These are phyloP conservation scores for Heliconius hewitsoni DNA, from an alignment of 1,140 invertebrate species.

Conservation along the genomic window DNA sequence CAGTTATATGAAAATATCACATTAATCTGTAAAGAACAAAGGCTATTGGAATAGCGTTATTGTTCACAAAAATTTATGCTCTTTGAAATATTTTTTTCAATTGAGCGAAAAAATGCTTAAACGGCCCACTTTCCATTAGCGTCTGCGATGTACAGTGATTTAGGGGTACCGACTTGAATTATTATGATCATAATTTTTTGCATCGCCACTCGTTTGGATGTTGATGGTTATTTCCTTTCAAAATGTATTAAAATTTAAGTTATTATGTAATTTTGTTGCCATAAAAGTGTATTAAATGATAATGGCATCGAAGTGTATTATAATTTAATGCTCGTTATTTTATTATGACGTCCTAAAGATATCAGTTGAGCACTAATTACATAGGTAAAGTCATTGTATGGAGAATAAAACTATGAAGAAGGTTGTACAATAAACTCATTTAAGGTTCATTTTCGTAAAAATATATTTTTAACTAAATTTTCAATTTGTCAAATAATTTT, in stretches of 20 bases:
- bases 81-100: slow-evolving; percentile 56
- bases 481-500: too few species aligned
- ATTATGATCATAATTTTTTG: slow-evolving; percentile 51
- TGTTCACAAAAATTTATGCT: slow-evolving; percentile 50
- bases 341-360: neutral
- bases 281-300: neutral
- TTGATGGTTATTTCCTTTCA: slow-evolving; percentile 45
- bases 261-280: neutral
- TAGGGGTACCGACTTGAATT: slow-evolving; percentile 47
- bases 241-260: slow-evolving; percentile 13
- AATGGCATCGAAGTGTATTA: neutral
- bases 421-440: too few species aligned
- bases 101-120: slow-evolving; percentile 57
- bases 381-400: too few species aligned
- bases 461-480: too few species aligned
- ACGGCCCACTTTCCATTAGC: slow-evolving; percentile 52
- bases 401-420: too few species aligned
- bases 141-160: slow-evolving; percentile 55
- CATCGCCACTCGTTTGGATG: slow-evolving; percentile 36
- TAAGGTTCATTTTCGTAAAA: too few species aligned
- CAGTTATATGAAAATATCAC: slow-evolving; percentile 41
- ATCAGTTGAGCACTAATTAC: too few species aligned
- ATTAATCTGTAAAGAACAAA: slow-evolving; percentile 46
- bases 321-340: neutral
- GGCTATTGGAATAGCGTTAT: slow-evolving; percentile 35